Percentiles rank a stretch among this genome's conserved stretches.
Evolutionary conservation across 1,140 invertebrate species (phyloP).

Genomic region (Drosophila oshimai): DNA sequence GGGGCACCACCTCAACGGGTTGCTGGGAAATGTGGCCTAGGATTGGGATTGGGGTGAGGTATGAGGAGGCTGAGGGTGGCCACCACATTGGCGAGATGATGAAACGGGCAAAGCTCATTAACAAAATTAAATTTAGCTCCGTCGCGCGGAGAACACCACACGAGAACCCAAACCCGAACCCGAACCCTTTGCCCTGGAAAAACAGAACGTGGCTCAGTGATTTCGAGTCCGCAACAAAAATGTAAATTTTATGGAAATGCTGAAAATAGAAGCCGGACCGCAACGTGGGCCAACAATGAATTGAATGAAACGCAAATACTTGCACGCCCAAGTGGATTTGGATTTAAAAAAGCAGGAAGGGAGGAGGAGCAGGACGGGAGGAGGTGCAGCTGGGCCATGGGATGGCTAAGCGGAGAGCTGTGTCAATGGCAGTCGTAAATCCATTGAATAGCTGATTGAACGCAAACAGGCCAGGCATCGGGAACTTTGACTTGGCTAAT

Average conservation of each 20-base stretch:
- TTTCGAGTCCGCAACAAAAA: conserved; percentile 55
- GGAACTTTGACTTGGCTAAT: not conserved
- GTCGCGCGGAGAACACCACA: conserved; percentile 22
- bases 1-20: not conserved
- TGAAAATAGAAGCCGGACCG: conserved; percentile 40
- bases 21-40: too few species aligned
- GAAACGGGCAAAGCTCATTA: conserved; percentile 63
- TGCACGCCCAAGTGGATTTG: not conserved
- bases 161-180: too few species aligned
- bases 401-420: not conserved
- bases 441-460: conserved; percentile 4
- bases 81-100: conserved; percentile 19
- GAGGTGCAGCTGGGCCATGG: too few species aligned
- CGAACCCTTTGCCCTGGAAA: conserved; percentile 4
- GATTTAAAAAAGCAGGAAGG: too few species aligned
- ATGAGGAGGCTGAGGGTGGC: too few species aligned
- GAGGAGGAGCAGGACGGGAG: not conserved
- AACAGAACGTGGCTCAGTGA: conserved; percentile 30
- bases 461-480: not conserved
- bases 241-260: conserved; percentile 68
- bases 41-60: not conserved
- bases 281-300: conserved; percentile 37
- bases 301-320: conserved; percentile 26
- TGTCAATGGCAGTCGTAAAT: not conserved
- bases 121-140: conserved; percentile 74